Conservation (phyloP, 2,888 invertebrate genomes). For the Tachina fera region DNA sequence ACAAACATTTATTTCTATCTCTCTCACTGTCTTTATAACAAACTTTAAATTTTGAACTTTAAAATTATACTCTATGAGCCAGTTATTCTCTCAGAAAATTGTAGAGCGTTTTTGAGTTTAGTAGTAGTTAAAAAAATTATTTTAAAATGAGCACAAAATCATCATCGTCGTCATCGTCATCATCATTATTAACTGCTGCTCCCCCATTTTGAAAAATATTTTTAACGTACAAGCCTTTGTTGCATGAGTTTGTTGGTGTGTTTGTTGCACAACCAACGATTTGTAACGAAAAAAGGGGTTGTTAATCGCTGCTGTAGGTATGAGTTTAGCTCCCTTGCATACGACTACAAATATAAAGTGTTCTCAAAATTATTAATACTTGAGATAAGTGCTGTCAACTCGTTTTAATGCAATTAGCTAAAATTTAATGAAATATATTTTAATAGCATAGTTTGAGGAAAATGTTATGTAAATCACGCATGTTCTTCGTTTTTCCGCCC, state of each 20-base stretch:
- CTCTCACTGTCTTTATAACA: slow-evolving; percentile 5
- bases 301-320: neutral
- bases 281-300: slow-evolving; percentile 50
- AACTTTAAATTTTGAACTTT: too few species aligned
- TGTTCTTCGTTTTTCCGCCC: too few species aligned
- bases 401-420: neutral
- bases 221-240: neutral
- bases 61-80: neutral
- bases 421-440: too few species aligned
- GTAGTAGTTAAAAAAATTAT: slow-evolving; percentile 21
- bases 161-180: slow-evolving; percentile 18
- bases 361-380: slow-evolving; percentile 18
- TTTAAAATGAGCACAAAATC: slow-evolving; percentile 40
- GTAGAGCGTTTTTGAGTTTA: slow-evolving; percentile 14
- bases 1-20: neutral
- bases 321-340: slow-evolving; percentile 24
- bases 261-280: slow-evolving; percentile 13
- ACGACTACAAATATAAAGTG: neutral
- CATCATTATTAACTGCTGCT: slow-evolving; percentile 38
- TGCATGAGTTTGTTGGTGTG: slow-evolving; percentile 25
- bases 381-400: slow-evolving; percentile 11
- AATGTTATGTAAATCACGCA: neutral
- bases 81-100: neutral
- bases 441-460: too few species aligned
- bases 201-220: slow-evolving; percentile 54